Conservation (phyloP, 2,797 vertebrate genomes). For the Staurois parvus region DNA sequence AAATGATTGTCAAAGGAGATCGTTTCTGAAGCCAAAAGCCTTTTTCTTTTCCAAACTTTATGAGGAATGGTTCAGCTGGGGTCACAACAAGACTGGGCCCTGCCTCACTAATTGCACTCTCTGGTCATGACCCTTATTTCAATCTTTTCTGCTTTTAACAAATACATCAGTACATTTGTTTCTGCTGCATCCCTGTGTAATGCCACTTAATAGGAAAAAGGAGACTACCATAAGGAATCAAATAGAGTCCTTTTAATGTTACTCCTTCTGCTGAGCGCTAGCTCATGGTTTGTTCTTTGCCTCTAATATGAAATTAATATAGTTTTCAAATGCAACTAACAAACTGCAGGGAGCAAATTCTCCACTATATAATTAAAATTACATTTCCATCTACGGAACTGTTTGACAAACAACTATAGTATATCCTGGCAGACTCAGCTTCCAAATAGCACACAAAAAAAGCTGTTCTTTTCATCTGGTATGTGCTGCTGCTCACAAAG, state of each 20-base stretch:
- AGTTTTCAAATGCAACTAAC: conserved; percentile 39
- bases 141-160: conserved; percentile 3
- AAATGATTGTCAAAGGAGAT: conserved; percentile 52
- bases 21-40: conserved; percentile 33
- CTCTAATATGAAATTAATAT: conserved; percentile 28
- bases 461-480: background rate
- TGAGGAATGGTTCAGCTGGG: conserved; percentile 22
- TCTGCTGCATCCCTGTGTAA: conserved; percentile 13
- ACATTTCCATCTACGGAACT: conserved; percentile 2
- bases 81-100: conserved; percentile 18
- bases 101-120: conserved; percentile 37
- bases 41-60: conserved; percentile 36
- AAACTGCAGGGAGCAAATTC: conserved; percentile 5
- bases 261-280: background rate
- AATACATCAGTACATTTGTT: conserved; percentile 35
- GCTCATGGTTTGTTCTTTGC: conserved; percentile 20
- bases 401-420: conserved; percentile 10
- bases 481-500: conserved; percentile 32
- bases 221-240: background rate
- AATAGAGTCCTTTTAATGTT: conserved; percentile 3
- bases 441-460: background rate
- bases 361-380: conserved; percentile 31
- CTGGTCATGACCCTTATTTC: conserved; percentile 19
- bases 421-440: background rate
- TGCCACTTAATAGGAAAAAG: conserved; percentile 6